A percentile compares a stretch with the other conserved stretches of the same genome.
Evolutionary conservation across 2,113 vertebrate species (phyloP).

Genomic region (Callipepla californica): DNA sequence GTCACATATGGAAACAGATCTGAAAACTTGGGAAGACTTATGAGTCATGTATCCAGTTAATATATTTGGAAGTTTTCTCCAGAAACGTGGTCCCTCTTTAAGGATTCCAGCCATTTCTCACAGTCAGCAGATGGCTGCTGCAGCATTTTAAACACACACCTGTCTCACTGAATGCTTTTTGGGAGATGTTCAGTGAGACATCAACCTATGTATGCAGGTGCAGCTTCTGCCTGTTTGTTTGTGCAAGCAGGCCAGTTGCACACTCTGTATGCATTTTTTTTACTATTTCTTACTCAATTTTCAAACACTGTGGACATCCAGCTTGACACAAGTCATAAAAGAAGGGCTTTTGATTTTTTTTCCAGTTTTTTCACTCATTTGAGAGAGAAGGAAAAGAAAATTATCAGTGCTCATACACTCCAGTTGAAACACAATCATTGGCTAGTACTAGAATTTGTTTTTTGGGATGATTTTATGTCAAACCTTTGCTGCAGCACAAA

Average conservation of each 20-base stretch:
- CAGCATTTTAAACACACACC: conserved; percentile 39
- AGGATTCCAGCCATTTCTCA: conserved; percentile 71
- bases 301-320: not conserved
- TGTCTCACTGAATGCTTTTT: conserved; percentile 20
- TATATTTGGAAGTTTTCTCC: conserved; percentile 57
- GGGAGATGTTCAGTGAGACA: not conserved
- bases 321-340: not conserved
- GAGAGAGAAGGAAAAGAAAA: not conserved
- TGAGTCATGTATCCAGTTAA: not conserved
- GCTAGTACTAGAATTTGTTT: conserved; percentile 1
- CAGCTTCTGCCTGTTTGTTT: not conserved
- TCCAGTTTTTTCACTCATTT: conserved; percentile 15
- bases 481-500: conserved; percentile 60
- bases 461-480: conserved; percentile 16
- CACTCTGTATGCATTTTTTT: not conserved
- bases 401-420: not conserved
- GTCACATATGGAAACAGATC: not conserved
- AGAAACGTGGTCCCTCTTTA: conserved; percentile 72
- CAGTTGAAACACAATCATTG: not conserved
- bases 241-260: conserved; percentile 2
- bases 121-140: conserved; percentile 46
- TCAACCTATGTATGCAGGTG: not conserved
- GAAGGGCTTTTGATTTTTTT: conserved; percentile 13
- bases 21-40: not conserved
- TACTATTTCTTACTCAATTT: conserved; percentile 15